These are phyloP conservation scores for Drosophila pegasa DNA, from an alignment of 2,888 invertebrate species.

Conservation along the genomic window DNA sequence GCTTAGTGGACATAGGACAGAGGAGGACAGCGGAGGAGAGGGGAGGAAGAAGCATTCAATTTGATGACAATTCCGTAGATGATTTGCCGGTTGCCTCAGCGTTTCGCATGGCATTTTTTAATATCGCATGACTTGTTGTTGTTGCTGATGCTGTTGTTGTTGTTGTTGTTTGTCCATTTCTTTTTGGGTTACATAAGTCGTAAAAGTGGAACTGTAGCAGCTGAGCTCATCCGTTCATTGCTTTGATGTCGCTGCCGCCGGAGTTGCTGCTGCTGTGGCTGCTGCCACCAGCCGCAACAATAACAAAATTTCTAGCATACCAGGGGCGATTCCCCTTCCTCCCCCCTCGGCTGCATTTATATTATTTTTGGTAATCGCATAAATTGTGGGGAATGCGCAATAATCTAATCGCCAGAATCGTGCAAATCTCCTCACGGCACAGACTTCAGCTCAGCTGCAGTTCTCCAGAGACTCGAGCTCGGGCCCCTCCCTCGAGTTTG, in stretches of 20 bases:
- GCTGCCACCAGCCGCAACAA: constrained; percentile 41
- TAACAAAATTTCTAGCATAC: constrained; percentile 45
- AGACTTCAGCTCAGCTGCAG: constrained; percentile 36
- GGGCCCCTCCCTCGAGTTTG: too few species aligned
- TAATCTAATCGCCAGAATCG: constrained; percentile 79
- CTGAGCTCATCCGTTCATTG: constrained; percentile 66
- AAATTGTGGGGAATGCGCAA: constrained; percentile 79
- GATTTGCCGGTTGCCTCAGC: constrained; percentile 78
- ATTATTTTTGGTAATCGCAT: constrained; percentile 71
- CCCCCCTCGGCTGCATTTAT: constrained; percentile 47
- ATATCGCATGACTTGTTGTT: constrained; percentile 59
- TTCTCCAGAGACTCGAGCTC: constrained; percentile 5
- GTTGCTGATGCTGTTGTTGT: neutral
- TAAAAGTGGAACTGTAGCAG: constrained; percentile 63
- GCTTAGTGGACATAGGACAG: constrained; percentile 74
- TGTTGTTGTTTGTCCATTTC: constrained; percentile 5
- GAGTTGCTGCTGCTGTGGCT: neutral
- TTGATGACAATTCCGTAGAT: constrained; percentile 80
- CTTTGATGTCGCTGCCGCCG: constrained; percentile 54
- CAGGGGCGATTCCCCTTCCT: neutral
- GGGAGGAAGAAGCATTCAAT: constrained; percentile 66
- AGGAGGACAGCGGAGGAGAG: too few species aligned
- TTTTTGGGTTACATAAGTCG: constrained; percentile 48
- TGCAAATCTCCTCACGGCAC: constrained; percentile 56
- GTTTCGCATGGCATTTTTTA: constrained; percentile 77